Evolutionary conservation across 2,797 vertebrate species (phyloP).

Genomic region (Mus minutoides): DNA sequence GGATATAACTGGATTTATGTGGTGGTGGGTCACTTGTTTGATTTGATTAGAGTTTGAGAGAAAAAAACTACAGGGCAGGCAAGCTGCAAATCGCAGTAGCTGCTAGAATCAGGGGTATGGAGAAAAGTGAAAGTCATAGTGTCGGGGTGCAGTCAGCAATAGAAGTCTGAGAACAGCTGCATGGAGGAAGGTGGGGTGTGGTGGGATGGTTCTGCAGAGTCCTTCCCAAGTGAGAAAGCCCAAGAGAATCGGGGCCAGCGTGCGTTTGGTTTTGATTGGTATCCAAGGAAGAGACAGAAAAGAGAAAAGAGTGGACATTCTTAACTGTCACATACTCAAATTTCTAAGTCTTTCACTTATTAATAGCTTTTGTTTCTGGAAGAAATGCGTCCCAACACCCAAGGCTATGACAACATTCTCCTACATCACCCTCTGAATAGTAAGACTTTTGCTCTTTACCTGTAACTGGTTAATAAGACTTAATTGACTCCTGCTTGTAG

Average conservation of each 20-base stretch:
- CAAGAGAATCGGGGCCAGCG: not conserved
- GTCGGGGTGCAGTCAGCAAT: not conserved
- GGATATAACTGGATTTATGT: not conserved
- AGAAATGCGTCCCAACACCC: constrained; percentile 28
- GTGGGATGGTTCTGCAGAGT: not conserved
- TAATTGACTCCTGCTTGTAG: not conserved
- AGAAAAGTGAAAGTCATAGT: not conserved
- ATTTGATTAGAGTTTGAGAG: not conserved
- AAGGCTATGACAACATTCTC: constrained; percentile 36
- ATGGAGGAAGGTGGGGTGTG: not conserved
- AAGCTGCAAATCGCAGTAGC: not conserved
- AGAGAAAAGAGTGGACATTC: not conserved
- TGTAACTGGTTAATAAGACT: not conserved
- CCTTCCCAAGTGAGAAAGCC: not conserved
- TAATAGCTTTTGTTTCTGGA: not conserved
- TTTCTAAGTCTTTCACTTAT: constrained; percentile 3
- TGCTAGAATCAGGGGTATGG: not conserved
- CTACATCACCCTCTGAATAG: constrained; percentile 20
- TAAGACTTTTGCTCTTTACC: not conserved
- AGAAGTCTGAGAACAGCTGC: not conserved
- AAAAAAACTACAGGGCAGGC: not conserved
- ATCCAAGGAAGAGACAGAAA: not conserved
- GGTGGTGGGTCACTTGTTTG: not conserved
- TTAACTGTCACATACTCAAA: constrained; percentile 29
- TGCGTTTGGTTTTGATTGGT: not conserved